A percentile compares a stretch with the other conserved stretches of the same genome.
Conservation (phyloP, 2,113 vertebrate genomes). For the Diphyllodes magnificus region DNA sequence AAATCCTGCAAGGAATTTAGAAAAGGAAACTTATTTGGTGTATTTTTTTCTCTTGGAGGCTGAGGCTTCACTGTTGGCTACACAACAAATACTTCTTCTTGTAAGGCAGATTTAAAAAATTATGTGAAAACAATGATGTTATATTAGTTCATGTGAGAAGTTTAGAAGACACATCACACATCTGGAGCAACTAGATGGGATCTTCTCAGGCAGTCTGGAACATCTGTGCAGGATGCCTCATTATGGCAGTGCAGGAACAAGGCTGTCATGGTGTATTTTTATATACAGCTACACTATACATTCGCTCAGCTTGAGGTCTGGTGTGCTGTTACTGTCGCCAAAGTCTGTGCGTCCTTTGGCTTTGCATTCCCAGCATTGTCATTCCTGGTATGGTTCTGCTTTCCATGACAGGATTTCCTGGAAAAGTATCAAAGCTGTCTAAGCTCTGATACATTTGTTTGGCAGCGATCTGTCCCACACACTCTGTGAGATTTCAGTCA, state of each 20-base stretch:
- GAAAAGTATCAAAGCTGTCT: constrained; percentile 2
- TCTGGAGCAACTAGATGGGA: background rate
- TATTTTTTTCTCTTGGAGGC: background rate
- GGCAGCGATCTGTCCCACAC: background rate
- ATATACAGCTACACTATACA: background rate
- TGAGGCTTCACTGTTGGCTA: background rate
- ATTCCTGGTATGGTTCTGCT: background rate
- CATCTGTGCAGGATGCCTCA: background rate
- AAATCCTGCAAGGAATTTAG: background rate
- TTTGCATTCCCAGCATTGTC: background rate
- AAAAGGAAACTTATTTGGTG: background rate
- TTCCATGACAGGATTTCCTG: constrained; percentile 35
- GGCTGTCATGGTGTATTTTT: background rate
- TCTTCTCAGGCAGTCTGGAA: background rate
- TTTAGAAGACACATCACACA: background rate
- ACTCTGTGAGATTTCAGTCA: background rate
- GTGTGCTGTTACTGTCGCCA: background rate
- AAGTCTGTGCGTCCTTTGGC: background rate
- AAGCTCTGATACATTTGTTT: background rate
- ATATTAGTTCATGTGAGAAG: background rate
- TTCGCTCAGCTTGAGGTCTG: background rate
- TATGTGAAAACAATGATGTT: background rate
- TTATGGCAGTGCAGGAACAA: background rate
- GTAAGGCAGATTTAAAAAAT: background rate
- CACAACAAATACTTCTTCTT: background rate